phyloP scores from a whole-genome alignment of 2,113 vertebrate species.

The Octodon degus region DNA sequence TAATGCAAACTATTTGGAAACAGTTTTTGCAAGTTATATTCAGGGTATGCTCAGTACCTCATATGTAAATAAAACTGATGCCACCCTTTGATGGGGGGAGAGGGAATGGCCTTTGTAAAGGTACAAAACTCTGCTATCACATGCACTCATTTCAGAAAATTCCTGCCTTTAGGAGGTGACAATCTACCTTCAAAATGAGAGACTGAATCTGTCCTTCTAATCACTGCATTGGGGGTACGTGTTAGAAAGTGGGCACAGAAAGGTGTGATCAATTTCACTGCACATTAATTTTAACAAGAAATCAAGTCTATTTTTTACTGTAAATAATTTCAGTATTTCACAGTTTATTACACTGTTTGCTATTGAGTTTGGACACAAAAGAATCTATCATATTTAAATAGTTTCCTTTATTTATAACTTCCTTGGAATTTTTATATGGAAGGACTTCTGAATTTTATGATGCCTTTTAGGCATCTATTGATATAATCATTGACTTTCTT shows the following conservation, averaged over 20 bases:
- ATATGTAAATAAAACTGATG: conserved; percentile 49
- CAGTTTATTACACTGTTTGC: conserved; percentile 9
- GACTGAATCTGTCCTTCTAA: not conserved
- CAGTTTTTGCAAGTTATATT: conserved; percentile 30
- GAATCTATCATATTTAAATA: conserved; percentile 66
- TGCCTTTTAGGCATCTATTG: conserved; percentile 66
- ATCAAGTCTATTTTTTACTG: conserved; percentile 49
- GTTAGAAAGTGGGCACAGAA: not conserved
- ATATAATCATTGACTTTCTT: conserved; percentile 71
- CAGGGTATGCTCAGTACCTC: not conserved
- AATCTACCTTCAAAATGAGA: conserved; percentile 1
- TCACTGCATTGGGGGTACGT: not conserved
- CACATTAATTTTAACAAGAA: conserved; percentile 50
- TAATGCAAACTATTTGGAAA: not conserved
- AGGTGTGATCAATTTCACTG: conserved; percentile 30
- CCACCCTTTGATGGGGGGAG: not conserved
- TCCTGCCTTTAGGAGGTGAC: not conserved
- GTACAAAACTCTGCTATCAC: conserved; percentile 32
- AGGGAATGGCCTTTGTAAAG: not conserved
- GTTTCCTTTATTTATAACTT: conserved; percentile 71
- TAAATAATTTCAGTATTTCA: conserved; percentile 60
- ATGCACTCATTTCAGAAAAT: not conserved
- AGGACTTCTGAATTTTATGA: conserved; percentile 68
- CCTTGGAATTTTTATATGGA: conserved; percentile 69
- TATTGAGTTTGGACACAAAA: conserved; percentile 52